Percentiles rank a stretch among this genome's conserved stretches.
phyloP scores from a whole-genome alignment of 2,797 vertebrate genomes.

The Antrozous pallidus region DNA sequence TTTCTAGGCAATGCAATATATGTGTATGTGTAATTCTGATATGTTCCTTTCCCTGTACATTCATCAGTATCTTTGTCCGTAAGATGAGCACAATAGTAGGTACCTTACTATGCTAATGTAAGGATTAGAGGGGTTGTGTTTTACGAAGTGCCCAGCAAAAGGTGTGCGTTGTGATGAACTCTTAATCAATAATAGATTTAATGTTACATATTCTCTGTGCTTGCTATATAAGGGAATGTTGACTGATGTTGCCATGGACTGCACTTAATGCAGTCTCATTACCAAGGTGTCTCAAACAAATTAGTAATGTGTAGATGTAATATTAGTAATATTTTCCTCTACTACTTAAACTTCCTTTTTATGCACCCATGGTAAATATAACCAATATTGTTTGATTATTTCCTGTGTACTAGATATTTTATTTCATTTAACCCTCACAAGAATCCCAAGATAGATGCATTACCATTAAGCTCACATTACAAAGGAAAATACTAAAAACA shows the following conservation, averaged over 20 bases:
- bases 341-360: neutral
- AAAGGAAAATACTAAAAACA: neutral
- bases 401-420: neutral
- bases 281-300: neutral
- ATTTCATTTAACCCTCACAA: neutral
- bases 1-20: neutral
- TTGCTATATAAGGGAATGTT: neutral
- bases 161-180: neutral
- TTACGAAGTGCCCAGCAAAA: neutral
- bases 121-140: neutral
- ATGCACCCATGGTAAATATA: neutral
- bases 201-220: neutral
- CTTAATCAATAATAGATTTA: neutral
- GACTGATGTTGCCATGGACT: neutral
- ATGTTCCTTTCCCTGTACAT: neutral
- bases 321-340: neutral
- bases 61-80: neutral
- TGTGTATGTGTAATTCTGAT: neutral
- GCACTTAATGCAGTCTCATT: neutral
- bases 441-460: neutral
- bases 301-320: neutral
- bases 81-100: neutral
- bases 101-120: neutral
- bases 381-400: neutral
- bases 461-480: neutral